phyloP scores from a whole-genome alignment of 1,140 invertebrate species.

The Drosophila pseudoananassae region DNA sequence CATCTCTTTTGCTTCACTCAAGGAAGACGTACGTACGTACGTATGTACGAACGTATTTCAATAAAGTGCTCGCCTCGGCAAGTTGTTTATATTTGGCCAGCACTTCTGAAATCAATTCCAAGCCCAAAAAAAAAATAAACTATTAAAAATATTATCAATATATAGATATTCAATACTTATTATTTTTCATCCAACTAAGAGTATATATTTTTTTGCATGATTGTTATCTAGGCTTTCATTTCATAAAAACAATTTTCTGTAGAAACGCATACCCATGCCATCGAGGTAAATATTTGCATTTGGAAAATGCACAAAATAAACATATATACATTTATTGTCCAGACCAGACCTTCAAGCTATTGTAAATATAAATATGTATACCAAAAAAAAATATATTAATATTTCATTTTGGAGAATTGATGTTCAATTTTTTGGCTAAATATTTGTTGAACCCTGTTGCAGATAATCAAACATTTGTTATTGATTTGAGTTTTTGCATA shows the following conservation, averaged over 20 bases:
- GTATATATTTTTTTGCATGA: slow-evolving; percentile 37
- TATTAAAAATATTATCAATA: slow-evolving; percentile 21
- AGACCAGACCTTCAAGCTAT: not conserved
- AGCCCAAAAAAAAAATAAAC: slow-evolving; percentile 52
- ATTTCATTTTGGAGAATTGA: slow-evolving; percentile 11
- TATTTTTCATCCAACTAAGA: not conserved
- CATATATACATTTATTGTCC: not conserved
- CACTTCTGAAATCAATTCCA: slow-evolving; percentile 76
- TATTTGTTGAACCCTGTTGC: slow-evolving; percentile 3
- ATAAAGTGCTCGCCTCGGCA: slow-evolving; percentile 42
- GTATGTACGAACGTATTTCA: slow-evolving; percentile 19
- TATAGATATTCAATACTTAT: not conserved
- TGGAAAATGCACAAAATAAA: slow-evolving; percentile 28
- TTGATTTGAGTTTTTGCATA: not conserved
- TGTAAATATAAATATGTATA: not conserved
- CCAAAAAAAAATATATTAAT: not conserved
- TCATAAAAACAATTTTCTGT: slow-evolving; percentile 26
- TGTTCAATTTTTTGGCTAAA: slow-evolving; percentile 6
- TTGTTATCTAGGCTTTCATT: slow-evolving; percentile 32
- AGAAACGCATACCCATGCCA: not conserved
- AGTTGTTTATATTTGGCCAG: slow-evolving; percentile 71
- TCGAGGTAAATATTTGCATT: slow-evolving; percentile 41
- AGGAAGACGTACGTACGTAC: not conserved
- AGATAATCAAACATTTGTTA: not conserved
- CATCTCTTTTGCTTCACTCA: slow-evolving; percentile 12